Percentiles rank a stretch among this genome's conserved stretches.
These are phyloP conservation scores for Poecilia velifera DNA, from an alignment of 2,797 vertebrate genomes.

Conservation along the genomic window DNA sequence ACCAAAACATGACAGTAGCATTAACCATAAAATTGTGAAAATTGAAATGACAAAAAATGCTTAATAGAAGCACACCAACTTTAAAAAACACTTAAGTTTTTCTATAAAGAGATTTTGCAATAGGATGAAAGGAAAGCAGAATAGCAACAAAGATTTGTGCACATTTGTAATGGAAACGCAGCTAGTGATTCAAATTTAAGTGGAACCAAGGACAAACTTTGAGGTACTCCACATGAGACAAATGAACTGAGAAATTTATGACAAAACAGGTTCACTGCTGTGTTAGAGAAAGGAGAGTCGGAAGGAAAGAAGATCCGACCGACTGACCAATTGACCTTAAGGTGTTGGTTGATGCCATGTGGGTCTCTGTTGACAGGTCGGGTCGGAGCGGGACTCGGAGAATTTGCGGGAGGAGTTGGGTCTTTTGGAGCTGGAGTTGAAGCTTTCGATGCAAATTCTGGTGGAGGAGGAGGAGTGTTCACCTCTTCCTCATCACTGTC, in stretches of 20 bases:
- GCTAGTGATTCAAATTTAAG: not conserved
- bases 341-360: constrained; percentile 80
- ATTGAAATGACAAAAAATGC: too few relatives aligned
- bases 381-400: constrained; percentile 22
- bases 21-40: not conserved
- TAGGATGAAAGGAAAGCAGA: too few relatives aligned
- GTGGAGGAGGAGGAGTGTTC: constrained; percentile 70
- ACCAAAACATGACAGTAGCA: not conserved
- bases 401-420: constrained; percentile 48
- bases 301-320: not conserved
- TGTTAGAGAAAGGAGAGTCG: not conserved
- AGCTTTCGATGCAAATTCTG: constrained; percentile 71
- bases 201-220: not conserved
- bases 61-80: too few relatives aligned
- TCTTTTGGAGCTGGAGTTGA: constrained; percentile 53
- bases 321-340: constrained; percentile 67
- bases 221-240: not conserved
- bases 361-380: constrained; percentile 76
- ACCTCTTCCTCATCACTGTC: constrained; percentile 70
- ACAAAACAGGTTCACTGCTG: not conserved
- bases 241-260: not conserved
- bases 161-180: not conserved
- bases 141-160: too few relatives aligned
- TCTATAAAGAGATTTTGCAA: too few relatives aligned
- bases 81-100: too few relatives aligned